A percentile compares a stretch with the other conserved stretches of the same genome.
Conservation (phyloP, 2,113 vertebrate species). For the Ginglymostoma cirratum region DNA sequence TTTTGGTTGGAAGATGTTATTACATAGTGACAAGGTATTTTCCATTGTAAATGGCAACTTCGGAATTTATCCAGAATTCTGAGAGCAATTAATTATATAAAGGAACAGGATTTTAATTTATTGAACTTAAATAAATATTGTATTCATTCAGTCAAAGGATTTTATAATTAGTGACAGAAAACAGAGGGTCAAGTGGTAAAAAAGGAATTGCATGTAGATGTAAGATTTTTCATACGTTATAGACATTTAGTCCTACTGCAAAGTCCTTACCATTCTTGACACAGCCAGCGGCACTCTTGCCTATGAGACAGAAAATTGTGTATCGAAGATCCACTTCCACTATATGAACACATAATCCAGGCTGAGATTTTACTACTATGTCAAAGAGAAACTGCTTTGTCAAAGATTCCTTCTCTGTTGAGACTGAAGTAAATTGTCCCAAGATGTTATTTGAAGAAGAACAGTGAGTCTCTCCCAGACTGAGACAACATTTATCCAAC, state of each 20-base stretch:
- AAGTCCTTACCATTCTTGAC: no score
- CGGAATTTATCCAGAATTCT: not conserved
- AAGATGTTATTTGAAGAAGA: not conserved
- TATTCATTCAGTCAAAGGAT: not conserved
- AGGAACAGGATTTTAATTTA: not conserved
- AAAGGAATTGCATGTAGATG: not conserved
- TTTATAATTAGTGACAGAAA: not conserved
- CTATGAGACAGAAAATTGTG: no score
- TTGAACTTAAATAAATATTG: not conserved
- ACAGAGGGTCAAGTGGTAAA: not conserved
- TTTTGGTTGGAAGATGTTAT: no score
- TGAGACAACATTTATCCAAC: not conserved
- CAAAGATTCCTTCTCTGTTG: not conserved
- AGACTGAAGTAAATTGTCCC: not conserved
- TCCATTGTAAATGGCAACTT: not conserved
- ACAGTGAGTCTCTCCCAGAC: not conserved
- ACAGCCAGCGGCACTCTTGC: no score
- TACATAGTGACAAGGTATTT: no score
- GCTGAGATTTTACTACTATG: not conserved
- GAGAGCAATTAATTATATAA: not conserved
- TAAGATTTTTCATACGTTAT: no score
- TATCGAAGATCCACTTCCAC: no score
- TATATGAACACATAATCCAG: not conserved
- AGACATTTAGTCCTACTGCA: no score
- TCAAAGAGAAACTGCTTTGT: no score